These are phyloP conservation scores for Balaeniceps rex DNA, from an alignment of 2,113 vertebrate genomes.

Conservation along the genomic window DNA sequence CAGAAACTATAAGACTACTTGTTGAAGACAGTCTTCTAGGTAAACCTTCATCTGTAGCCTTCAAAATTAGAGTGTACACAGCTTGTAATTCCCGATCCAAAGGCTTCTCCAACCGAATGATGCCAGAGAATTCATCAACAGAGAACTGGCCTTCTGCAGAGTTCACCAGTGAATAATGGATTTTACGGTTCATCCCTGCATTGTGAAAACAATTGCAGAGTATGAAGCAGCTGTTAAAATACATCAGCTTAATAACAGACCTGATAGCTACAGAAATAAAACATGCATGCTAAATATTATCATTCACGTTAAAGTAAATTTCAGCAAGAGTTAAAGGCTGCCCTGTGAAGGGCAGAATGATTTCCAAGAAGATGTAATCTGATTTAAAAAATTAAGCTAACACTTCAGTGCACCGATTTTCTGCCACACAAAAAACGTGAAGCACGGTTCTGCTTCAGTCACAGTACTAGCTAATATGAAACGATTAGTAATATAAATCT, in stretches of 20 bases:
- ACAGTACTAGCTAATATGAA: not conserved
- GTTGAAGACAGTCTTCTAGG: slow-evolving; percentile 80
- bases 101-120: slow-evolving; percentile 82
- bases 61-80: slow-evolving; percentile 81
- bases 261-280: not conserved
- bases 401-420: not conserved
- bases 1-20: slow-evolving; percentile 81
- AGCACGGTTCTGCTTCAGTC: not conserved
- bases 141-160: slow-evolving; percentile 92
- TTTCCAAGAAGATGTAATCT: not conserved
- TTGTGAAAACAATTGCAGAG: not conserved
- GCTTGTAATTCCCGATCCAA: slow-evolving; percentile 89
- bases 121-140: slow-evolving; percentile 86
- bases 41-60: slow-evolving; percentile 86
- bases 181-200: slow-evolving; percentile 84
- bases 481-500: not conserved
- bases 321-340: not conserved
- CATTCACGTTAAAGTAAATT: not conserved
- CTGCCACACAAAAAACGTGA: not conserved
- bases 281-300: not conserved
- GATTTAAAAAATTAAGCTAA: not conserved
- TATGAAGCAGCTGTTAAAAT: not conserved
- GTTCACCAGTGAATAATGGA: slow-evolving; percentile 84
- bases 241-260: not conserved
- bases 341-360: not conserved